phyloP scores from a whole-genome alignment of 2,888 invertebrate species.

The Cataglyphis albicans region DNA sequence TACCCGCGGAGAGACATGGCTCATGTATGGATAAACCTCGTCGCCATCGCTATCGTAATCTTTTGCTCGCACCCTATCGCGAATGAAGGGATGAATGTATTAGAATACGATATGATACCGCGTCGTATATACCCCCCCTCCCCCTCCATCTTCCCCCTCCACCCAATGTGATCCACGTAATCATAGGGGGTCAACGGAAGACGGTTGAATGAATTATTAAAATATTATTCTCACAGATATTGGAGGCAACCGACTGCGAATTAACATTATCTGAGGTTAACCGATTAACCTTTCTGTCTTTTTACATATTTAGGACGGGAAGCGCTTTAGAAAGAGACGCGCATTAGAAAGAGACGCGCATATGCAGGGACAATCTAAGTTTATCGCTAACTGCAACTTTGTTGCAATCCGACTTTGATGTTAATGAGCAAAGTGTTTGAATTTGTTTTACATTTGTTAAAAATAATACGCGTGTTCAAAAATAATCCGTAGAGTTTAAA shows the following conservation, averaged over 20 bases:
- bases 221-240: not conserved
- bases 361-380: not conserved
- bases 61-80: slow-evolving; percentile 25
- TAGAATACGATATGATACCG: not conserved
- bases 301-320: not conserved
- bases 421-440: not conserved
- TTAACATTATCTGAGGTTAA: not conserved
- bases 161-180: not conserved
- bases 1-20: slow-evolving; percentile 65
- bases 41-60: slow-evolving; percentile 55
- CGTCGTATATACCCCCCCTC: not conserved
- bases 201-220: slow-evolving; percentile 33
- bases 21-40: slow-evolving; percentile 65
- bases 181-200: slow-evolving; percentile 12
- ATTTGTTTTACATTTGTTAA: not conserved
- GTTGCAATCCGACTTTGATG: not conserved
- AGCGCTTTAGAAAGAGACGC: not conserved
- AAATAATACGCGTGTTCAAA: not conserved
- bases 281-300: slow-evolving; percentile 20
- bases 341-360: not conserved
- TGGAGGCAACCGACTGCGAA: slow-evolving; percentile 1
- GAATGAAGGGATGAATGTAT: not conserved
- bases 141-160: too few relatives aligned
- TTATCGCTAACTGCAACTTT: not conserved
- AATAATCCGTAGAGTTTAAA: not conserved